Evolutionary conservation across 53 echinoderm and acorn worm species (phyloP).

Genomic region (Hippasteria phrygiana): DNA sequence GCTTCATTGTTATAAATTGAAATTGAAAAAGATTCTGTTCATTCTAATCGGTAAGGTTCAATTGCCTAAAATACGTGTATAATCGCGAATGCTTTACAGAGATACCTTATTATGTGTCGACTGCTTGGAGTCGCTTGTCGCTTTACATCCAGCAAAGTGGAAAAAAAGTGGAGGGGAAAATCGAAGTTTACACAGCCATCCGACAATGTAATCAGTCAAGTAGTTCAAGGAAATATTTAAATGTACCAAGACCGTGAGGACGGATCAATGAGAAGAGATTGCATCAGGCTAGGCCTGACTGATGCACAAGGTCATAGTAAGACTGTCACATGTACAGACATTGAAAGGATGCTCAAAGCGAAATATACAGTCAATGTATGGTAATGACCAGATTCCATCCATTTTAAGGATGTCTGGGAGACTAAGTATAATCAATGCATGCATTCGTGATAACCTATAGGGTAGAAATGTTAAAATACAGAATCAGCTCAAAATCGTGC

Average conservation of each 20-base stretch:
- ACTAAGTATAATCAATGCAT: neutral
- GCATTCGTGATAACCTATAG: neutral
- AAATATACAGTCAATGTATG: neutral
- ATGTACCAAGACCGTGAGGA: neutral
- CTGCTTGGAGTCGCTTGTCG: neutral
- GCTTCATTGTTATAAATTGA: too few relatives aligned
- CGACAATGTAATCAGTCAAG: conserved; percentile 16
- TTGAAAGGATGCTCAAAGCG: conserved; percentile 14
- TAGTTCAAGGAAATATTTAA: conserved; percentile 43
- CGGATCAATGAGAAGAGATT: conserved; percentile 27
- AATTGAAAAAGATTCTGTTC: too few relatives aligned
- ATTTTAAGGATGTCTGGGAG: neutral
- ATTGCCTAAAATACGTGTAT: too few relatives aligned
- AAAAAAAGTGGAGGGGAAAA: neutral
- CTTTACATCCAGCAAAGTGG: neutral
- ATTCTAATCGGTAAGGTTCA: too few relatives aligned
- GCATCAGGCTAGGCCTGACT: conserved; percentile 27
- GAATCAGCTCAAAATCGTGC: too few relatives aligned
- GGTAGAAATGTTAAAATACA: too few relatives aligned
- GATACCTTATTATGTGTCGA: neutral
- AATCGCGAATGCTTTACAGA: too few relatives aligned
- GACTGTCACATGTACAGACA: conserved; percentile 2
- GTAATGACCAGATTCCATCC: neutral
- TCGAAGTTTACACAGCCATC: conserved; percentile 19
- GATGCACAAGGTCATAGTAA: conserved; percentile 20